Percentiles rank a stretch among this genome's conserved stretches.
phyloP scores from a whole-genome alignment of 2,797 vertebrate species.

The Bufotes viridis region DNA sequence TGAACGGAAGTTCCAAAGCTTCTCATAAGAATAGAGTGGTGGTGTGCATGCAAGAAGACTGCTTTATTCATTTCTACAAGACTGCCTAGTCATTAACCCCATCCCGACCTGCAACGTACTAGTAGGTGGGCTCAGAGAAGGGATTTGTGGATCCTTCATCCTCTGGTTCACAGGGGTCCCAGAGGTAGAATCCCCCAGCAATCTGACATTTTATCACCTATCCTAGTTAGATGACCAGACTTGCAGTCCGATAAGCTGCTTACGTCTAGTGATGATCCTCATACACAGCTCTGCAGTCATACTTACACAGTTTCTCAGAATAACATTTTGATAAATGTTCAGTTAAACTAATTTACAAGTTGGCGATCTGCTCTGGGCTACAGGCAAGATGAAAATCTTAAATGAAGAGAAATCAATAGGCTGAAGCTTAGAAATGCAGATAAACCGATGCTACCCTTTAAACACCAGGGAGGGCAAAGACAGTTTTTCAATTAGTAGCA shows the following conservation, averaged over 20 bases:
- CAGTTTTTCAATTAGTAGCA: slow-evolving; percentile 44
- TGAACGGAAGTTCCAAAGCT: too few species aligned
- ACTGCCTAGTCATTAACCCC: too few species aligned
- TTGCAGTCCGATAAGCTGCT: neutral
- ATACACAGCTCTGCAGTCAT: slow-evolving; percentile 77
- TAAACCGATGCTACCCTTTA: slow-evolving; percentile 81
- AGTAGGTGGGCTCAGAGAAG: too few species aligned
- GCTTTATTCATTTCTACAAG: too few species aligned
- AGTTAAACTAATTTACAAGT: slow-evolving; percentile 98
- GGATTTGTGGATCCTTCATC: too few species aligned
- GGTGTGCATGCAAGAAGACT: too few species aligned
- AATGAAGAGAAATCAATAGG: slow-evolving; percentile 99
- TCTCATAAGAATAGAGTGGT: too few species aligned
- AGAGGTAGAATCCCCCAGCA: too few species aligned
- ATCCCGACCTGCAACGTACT: too few species aligned
- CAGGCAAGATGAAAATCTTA: slow-evolving; percentile 96
- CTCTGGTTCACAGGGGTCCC: too few species aligned
- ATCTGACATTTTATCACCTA: too few species aligned
- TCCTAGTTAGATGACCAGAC: neutral
- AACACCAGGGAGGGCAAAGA: slow-evolving; percentile 68
- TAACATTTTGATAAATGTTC: slow-evolving; percentile 98
- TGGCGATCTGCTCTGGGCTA: slow-evolving; percentile 89
- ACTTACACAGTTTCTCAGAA: slow-evolving; percentile 94
- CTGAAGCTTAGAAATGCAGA: slow-evolving; percentile 86
- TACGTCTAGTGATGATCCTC: slow-evolving; percentile 11